phyloP scores from a whole-genome alignment of 1,140 invertebrate species.

The Amphibalanus amphitrite region DNA sequence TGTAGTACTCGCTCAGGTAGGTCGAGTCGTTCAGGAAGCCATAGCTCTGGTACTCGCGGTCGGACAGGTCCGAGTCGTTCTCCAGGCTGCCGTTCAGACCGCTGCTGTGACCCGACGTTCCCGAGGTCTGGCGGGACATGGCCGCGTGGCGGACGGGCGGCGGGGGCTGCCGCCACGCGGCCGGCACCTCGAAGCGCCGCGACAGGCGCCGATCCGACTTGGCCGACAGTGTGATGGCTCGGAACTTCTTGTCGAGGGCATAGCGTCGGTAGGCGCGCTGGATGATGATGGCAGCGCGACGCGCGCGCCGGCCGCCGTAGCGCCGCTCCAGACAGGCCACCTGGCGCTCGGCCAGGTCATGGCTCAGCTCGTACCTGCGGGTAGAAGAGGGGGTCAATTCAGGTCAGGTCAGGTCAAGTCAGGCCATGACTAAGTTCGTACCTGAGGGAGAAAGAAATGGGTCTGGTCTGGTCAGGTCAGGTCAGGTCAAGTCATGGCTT shows the following conservation, averaged over 20 bases:
- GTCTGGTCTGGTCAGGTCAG: too few species aligned
- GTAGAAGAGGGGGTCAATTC: neutral
- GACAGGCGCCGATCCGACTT: conserved; percentile 59
- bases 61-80: neutral
- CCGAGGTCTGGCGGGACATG: neutral
- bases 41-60: neutral
- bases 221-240: conserved; percentile 77
- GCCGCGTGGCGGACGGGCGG: too few species aligned
- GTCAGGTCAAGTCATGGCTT: too few species aligned
- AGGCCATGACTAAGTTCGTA: too few species aligned
- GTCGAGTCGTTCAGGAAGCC: neutral
- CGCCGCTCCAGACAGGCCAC: conserved; percentile 80
- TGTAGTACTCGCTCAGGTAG: neutral
- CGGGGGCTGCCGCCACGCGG: neutral
- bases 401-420: too few species aligned
- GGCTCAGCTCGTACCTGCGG: conserved; percentile 75
- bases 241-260: conserved; percentile 84
- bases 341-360: conserved; percentile 88
- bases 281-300: conserved; percentile 82
- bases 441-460: too few species aligned
- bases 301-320: conserved; percentile 72
- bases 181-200: conserved; percentile 36
- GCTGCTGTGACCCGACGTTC: neutral
- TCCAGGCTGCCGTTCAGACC: neutral
- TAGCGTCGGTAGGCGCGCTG: conserved; percentile 87